Conservation (phyloP, 2,113 vertebrate genomes). For the Onychostoma macrolepis region DNA sequence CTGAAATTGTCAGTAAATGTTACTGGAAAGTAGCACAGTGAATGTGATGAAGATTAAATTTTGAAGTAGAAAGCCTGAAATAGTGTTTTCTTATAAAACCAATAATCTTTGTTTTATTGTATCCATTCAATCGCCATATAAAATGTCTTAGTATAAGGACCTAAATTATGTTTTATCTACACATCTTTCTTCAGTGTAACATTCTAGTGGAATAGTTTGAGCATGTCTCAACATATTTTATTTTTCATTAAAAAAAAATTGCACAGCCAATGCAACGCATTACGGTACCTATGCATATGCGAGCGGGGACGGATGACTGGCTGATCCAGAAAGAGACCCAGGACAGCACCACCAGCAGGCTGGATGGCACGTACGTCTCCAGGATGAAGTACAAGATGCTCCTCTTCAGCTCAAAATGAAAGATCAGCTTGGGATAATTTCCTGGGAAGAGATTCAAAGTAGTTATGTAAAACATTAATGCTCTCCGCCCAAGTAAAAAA, state of each 20-base stretch:
- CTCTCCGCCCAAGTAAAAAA: neutral
- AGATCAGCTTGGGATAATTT: conserved; percentile 84
- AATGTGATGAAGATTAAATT: too few species aligned
- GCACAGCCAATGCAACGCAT: neutral
- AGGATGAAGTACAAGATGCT: conserved; percentile 91
- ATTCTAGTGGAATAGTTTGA: neutral
- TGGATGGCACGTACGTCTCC: conserved; percentile 90
- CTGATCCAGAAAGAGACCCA: conserved; percentile 95
- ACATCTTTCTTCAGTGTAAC: neutral
- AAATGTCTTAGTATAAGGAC: too few species aligned
- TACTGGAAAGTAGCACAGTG: too few species aligned
- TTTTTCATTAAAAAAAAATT: neutral
- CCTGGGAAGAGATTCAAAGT: conserved; percentile 64
- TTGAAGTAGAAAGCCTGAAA: too few species aligned
- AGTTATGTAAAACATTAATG: neutral
- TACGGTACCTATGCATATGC: conserved; percentile 86
- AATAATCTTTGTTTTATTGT: too few species aligned
- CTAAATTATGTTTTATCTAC: too few species aligned
- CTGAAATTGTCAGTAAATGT: too few species aligned
- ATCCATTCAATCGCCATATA: too few species aligned
- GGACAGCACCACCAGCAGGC: conserved; percentile 87
- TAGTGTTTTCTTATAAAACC: too few species aligned
- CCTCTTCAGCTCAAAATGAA: conserved; percentile 89
- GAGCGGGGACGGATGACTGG: conserved; percentile 88
- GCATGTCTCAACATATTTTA: neutral